Conservation (phyloP, 2,113 vertebrate genomes). For the Peucedramus taeniatus region DNA sequence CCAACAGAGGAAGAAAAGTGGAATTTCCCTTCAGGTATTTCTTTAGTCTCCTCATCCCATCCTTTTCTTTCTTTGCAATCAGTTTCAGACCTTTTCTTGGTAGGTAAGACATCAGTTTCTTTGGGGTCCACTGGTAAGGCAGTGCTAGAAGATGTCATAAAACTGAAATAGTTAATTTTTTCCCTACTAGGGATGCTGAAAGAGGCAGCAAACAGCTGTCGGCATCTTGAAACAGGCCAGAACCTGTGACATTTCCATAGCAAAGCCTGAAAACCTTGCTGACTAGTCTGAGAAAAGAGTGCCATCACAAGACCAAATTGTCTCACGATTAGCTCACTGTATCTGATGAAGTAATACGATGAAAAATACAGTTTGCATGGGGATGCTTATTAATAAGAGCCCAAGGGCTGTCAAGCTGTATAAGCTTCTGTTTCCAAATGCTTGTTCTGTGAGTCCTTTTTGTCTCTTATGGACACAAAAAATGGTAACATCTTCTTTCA, state of each 20-base stretch:
- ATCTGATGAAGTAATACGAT: background rate
- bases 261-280: conserved; percentile 38
- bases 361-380: background rate
- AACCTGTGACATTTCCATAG: conserved; percentile 21
- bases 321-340: background rate
- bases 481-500: background rate
- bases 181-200: background rate
- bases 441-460: background rate
- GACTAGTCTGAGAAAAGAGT: background rate
- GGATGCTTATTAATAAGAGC: background rate
- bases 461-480: background rate
- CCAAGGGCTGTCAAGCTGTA: background rate
- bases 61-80: background rate
- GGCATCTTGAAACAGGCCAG: background rate
- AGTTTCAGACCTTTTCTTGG: background rate
- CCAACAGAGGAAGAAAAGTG: conserved; percentile 79
- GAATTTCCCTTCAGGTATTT: background rate
- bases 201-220: background rate
- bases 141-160: background rate
- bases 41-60: background rate
- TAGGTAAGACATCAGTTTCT: background rate
- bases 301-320: conserved; percentile 49
- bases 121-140: conserved; percentile 15
- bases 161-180: conserved; percentile 38
- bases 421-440: background rate